A percentile compares a stretch with the other conserved stretches of the same genome.
Conservation (phyloP, 2,797 vertebrate genomes). For the Tarsius wallacei region DNA sequence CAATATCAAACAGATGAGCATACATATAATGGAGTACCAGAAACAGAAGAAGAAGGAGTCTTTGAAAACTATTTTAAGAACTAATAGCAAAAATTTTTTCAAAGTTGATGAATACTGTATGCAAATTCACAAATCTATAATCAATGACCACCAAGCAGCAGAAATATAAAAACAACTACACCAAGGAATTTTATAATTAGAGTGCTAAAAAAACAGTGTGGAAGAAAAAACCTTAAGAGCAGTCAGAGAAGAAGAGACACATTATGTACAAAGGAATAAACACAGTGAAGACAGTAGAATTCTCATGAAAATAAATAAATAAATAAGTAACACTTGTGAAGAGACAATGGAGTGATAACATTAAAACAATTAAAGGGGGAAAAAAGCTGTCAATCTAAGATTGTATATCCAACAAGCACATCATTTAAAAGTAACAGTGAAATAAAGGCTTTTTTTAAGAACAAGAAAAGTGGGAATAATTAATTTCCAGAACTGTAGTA, state of each 20-base stretch:
- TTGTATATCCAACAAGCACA: neutral
- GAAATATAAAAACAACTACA: neutral
- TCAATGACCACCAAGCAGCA: neutral
- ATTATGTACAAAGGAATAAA: neutral
- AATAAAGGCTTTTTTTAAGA: neutral
- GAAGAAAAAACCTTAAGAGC: neutral
- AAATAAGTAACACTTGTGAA: too few relatives aligned
- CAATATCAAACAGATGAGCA: neutral
- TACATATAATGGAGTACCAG: neutral
- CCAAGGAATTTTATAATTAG: neutral
- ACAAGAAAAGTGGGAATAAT: neutral
- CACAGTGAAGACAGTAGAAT: neutral
- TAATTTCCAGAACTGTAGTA: neutral
- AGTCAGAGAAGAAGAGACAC: neutral
- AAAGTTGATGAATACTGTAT: neutral
- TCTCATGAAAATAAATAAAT: neutral
- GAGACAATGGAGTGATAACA: neutral
- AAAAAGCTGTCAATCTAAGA: neutral
- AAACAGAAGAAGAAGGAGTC: neutral
- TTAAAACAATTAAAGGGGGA: neutral
- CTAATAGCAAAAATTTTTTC: neutral
- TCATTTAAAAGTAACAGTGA: constrained; percentile 22
- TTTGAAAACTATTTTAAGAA: neutral
- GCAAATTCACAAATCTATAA: neutral
- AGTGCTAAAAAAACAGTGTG: neutral